A percentile compares a stretch with the other conserved stretches of the same genome.
phyloP scores from a whole-genome alignment of 2,797 vertebrate species.

The Paguma larvata region DNA sequence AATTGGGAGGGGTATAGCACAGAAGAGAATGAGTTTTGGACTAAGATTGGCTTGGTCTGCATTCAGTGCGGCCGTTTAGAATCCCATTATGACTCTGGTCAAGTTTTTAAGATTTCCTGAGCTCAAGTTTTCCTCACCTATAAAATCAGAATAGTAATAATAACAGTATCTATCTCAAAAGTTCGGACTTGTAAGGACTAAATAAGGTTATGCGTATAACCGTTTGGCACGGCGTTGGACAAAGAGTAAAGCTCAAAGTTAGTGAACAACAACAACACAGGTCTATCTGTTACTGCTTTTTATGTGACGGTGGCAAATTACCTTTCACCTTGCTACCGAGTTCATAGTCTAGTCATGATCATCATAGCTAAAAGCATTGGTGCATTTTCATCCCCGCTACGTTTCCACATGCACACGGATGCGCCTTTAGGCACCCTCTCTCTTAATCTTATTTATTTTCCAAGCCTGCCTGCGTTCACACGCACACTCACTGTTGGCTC shows the following conservation, averaged over 20 bases:
- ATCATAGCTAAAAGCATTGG: accelerated
- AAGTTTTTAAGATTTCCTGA: background rate
- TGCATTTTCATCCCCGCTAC: accelerated
- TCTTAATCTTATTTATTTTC: too few relatives aligned
- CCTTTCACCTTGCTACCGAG: background rate
- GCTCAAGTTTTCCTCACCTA: background rate
- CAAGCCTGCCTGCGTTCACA: background rate
- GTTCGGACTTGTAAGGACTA: too few relatives aligned
- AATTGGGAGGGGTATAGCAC: background rate
- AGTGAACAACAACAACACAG: background rate
- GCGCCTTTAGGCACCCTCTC: accelerated
- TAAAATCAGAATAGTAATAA: too few relatives aligned
- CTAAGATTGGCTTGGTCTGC: accelerated
- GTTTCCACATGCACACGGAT: background rate
- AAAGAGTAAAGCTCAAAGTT: background rate
- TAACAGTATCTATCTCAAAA: background rate
- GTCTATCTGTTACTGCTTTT: too few relatives aligned
- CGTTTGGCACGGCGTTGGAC: background rate
- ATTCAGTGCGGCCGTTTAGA: accelerated
- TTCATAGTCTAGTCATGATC: background rate
- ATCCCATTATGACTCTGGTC: background rate
- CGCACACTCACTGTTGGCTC: accelerated
- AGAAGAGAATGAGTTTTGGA: background rate
- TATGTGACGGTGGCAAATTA: accelerated
- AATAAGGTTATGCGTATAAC: background rate